Conservation (phyloP, 2,888 invertebrate species). For the Acleris literana region DNA sequence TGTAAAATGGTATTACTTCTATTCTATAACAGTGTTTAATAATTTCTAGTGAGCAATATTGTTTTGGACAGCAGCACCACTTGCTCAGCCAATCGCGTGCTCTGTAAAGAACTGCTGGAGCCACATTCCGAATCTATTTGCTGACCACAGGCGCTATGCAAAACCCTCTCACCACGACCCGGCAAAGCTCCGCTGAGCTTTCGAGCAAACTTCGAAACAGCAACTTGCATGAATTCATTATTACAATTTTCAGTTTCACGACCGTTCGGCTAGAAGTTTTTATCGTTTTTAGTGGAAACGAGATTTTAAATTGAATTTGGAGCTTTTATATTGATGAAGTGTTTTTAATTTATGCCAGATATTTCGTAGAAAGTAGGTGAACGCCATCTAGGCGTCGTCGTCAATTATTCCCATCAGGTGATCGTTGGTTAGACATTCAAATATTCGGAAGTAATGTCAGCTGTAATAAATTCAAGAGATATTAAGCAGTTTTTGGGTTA, state of each 20-base stretch:
- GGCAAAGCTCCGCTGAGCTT: conserved; percentile 19
- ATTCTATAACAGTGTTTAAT: no score
- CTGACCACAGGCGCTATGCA: conserved; percentile 21
- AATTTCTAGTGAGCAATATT: no score
- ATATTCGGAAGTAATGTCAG: no score
- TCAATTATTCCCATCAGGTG: no score
- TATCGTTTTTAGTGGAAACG: conserved; percentile 12
- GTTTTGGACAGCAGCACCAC: background rate
- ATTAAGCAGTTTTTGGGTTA: no score
- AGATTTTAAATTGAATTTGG: conserved; percentile 4
- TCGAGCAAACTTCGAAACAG: conserved; percentile 25
- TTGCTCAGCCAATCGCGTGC: background rate
- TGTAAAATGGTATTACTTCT: no score
- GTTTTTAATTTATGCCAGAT: background rate
- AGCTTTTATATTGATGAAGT: background rate
- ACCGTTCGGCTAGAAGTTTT: conserved; percentile 19
- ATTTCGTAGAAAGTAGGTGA: background rate
- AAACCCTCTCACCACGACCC: conserved; percentile 28
- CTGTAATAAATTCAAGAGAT: no score
- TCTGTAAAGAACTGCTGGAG: conserved; percentile 19
- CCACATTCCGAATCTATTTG: conserved; percentile 18
- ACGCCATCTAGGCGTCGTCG: background rate
- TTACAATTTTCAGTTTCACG: conserved; percentile 31
- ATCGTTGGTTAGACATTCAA: no score
- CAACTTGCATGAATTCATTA: conserved; percentile 33